phyloP scores from a whole-genome alignment of 1,140 invertebrate species.

The Papilio machaon region DNA sequence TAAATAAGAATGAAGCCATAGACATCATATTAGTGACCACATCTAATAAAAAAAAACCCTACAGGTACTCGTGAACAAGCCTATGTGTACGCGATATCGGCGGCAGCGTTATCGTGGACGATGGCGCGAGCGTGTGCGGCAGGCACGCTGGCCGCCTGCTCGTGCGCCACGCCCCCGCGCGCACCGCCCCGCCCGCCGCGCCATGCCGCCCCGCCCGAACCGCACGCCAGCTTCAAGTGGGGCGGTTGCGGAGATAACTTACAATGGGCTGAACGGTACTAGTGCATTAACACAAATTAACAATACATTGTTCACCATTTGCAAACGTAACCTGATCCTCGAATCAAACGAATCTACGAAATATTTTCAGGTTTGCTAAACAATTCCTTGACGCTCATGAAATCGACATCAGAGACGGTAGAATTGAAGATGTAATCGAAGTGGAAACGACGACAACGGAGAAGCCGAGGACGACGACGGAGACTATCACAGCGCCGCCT shows the following conservation, averaged over 20 bases:
- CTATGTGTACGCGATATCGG: constrained; percentile 90
- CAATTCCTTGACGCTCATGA: constrained; percentile 93
- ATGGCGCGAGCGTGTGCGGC: constrained; percentile 89
- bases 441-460: constrained; percentile 62
- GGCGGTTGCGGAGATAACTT: constrained; percentile 96
- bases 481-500: constrained; percentile 62
- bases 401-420: constrained; percentile 88
- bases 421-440: constrained; percentile 84
- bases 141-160: constrained; percentile 86
- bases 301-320: not conserved
- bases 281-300: not conserved
- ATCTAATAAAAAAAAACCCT: too few species aligned
- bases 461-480: constrained; percentile 47
- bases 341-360: not conserved
- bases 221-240: constrained; percentile 86
- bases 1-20: too few species aligned
- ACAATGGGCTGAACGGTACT: constrained; percentile 82
- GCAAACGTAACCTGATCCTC: not conserved
- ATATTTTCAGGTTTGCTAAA: constrained; percentile 84
- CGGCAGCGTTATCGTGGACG: constrained; percentile 89
- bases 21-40: too few species aligned
- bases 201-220: constrained; percentile 65
- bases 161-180: constrained; percentile 82
- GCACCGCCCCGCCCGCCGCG: constrained; percentile 77
- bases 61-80: constrained; percentile 88